Evolutionary conservation across 2,888 invertebrate species (phyloP), one percentile per base, ranked within the genome.

Genomic region (Hoplodrina blanda): DNA sequence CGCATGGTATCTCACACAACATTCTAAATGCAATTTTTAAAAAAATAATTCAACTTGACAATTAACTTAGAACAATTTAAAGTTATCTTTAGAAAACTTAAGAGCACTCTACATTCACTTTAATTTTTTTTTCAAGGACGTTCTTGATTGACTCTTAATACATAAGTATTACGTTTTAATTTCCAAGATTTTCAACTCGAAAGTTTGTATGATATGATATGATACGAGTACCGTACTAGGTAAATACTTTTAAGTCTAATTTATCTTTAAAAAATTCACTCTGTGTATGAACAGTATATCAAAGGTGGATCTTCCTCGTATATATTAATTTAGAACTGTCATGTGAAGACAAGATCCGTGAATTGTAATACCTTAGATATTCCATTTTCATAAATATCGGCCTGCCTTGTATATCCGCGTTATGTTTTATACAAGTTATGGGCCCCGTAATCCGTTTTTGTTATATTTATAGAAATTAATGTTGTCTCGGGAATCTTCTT

Each of bases 321-420:
- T 73, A 69, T 77, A 80, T 83, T 75, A 41, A 77, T 80, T 78
- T 69, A 54, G 57, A 61, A 46, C 66, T 67, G 57, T n/a, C n/a
- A n/a, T n/a, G n/a, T 69, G 64, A 25, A 54, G 46, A 56, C 41
- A 56, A 63, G 41, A 65, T 17, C 19, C 50, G 44, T 67, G 72
- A 59, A 33, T 65, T 80, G 49, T 65, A 63, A 78, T 63, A 73
- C 82, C 57, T 62, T 67, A 61, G 67, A 72, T 69, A 75, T 80
- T 72, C 71, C 61, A 82, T 84, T 79, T 75, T 71, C 68, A 80
- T 80, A 83, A 81, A 83, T 64, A 70, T 83, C 44, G 49, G n/a
- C 17, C 20, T 17, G 30, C 41, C 62, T 81, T 80, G 56, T 70
- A 61, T 70, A 56, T 69, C 50, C 41, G 20, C 20, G 52, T 52